Evolutionary conservation across 2,113 vertebrate genomes (phyloP).

Genomic region (Oryzias woworae): DNA sequence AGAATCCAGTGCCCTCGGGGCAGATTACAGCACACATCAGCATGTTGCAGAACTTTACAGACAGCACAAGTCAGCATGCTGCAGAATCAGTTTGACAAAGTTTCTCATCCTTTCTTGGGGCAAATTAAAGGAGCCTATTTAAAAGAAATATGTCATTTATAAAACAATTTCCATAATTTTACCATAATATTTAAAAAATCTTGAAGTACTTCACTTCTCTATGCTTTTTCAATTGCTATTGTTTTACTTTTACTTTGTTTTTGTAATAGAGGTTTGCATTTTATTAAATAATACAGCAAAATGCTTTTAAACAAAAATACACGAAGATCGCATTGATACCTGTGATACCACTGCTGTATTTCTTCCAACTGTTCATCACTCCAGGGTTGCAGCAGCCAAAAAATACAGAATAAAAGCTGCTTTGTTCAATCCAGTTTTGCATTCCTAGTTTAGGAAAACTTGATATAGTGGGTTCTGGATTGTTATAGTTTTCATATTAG

Average conservation of each 20-base stretch:
- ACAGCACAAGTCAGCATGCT: slow-evolving; percentile 71
- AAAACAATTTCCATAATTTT: not conserved
- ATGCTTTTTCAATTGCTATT: not conserved
- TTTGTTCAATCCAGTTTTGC: no score
- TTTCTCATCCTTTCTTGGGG: slow-evolving; percentile 53
- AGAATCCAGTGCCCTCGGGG: slow-evolving; percentile 50
- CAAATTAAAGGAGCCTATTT: slow-evolving; percentile 36
- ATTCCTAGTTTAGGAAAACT: not conserved
- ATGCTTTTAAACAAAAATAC: no score
- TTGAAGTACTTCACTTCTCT: not conserved
- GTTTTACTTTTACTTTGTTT: not conserved
- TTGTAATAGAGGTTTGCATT: no score
- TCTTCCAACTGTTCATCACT: no score
- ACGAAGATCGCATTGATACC: no score
- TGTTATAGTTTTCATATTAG: slow-evolving; percentile 42
- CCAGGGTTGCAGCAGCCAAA: no score
- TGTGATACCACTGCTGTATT: no score
- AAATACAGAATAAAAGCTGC: no score
- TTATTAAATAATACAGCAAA: no score
- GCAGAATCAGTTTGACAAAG: slow-evolving; percentile 56
- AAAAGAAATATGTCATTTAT: slow-evolving; percentile 26
- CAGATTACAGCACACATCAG: slow-evolving; percentile 67
- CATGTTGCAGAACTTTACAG: slow-evolving; percentile 68
- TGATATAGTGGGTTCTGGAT: slow-evolving; percentile 43
- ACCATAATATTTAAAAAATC: no score